Percentiles rank a stretch among this genome's conserved stretches.
Conservation (phyloP, 1,140 invertebrate genomes). For the Ditylenchus dipsaci region DNA sequence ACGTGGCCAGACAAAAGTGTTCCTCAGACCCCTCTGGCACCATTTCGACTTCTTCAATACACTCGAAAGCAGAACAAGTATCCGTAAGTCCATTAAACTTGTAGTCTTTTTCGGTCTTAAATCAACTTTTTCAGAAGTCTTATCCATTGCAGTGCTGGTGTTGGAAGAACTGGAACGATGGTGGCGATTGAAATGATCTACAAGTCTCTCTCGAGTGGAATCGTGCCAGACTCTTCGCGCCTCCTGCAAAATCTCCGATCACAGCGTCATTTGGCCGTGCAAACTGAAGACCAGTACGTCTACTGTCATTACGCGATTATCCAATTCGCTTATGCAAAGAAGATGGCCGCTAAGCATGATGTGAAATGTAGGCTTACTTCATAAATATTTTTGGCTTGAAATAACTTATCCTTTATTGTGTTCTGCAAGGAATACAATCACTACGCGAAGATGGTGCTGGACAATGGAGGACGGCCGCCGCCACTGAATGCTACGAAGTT, state of each 20-base stretch:
- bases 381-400: too few relatives aligned
- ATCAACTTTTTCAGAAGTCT: slow-evolving; percentile 4
- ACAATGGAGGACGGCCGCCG: slow-evolving; percentile 4
- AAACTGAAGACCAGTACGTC: slow-evolving; percentile 39
- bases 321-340: background rate
- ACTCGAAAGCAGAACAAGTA: background rate
- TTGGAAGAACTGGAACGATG: slow-evolving; percentile 35
- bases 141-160: slow-evolving; percentile 30
- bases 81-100: background rate
- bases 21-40: slow-evolving; percentile 16
- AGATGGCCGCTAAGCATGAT: background rate
- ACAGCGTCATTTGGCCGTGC: slow-evolving; percentile 35
- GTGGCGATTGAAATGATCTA: slow-evolving; percentile 31
- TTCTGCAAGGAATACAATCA: slow-evolving; percentile 3
- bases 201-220: slow-evolving; percentile 2
- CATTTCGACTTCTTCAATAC: slow-evolving; percentile 21
- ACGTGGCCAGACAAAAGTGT: slow-evolving; percentile 32
- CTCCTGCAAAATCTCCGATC: slow-evolving; percentile 26
- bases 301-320: slow-evolving; percentile 6
- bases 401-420: background rate
- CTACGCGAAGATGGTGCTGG: background rate
- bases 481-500: slow-evolving; percentile 1
- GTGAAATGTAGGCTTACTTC: background rate
- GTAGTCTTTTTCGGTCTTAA: background rate
- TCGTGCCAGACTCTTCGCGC: slow-evolving; percentile 13